phyloP scores from a whole-genome alignment of 2,113 vertebrate genomes.

The Geococcyx californianus region DNA sequence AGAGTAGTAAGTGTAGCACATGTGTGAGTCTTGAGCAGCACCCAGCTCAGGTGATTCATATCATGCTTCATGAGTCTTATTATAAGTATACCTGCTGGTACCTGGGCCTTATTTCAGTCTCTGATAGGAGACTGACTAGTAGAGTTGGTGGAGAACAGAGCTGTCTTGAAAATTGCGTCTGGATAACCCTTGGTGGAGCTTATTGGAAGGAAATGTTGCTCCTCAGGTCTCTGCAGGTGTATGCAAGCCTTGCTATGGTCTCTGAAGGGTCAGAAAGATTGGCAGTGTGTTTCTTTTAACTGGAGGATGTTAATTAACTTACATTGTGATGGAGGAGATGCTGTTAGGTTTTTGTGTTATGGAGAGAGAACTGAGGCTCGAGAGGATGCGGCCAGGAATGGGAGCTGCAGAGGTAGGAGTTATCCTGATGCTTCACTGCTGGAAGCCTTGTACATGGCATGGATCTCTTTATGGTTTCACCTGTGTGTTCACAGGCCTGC shows the following conservation, averaged over 20 bases:
- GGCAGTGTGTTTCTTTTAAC: not conserved
- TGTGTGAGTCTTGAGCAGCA: not conserved
- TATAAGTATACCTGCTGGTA: accelerated
- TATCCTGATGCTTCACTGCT: not conserved
- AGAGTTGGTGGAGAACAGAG: not conserved
- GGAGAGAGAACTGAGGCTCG: not conserved
- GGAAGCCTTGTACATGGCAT: not conserved
- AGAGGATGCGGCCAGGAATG: not conserved
- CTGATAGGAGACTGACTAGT: accelerated
- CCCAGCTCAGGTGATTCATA: not conserved
- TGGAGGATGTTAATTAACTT: not conserved
- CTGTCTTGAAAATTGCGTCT: not conserved
- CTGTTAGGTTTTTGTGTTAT: not conserved
- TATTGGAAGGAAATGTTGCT: not conserved
- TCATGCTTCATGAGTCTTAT: not conserved
- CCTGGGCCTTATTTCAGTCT: not conserved
- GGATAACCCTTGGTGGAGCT: not conserved
- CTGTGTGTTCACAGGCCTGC: not conserved
- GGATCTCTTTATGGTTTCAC: not conserved
- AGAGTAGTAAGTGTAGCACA: not conserved
- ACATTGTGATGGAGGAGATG: not conserved
- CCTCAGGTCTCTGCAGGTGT: not conserved
- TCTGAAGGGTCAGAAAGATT: not conserved
- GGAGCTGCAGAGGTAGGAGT: not conserved
- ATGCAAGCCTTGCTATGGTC: not conserved